Evolutionary conservation across 2,113 vertebrate genomes (phyloP), one percentile per base, ranked within the genome.

Genomic region (Bothrops jararaca): DNA sequence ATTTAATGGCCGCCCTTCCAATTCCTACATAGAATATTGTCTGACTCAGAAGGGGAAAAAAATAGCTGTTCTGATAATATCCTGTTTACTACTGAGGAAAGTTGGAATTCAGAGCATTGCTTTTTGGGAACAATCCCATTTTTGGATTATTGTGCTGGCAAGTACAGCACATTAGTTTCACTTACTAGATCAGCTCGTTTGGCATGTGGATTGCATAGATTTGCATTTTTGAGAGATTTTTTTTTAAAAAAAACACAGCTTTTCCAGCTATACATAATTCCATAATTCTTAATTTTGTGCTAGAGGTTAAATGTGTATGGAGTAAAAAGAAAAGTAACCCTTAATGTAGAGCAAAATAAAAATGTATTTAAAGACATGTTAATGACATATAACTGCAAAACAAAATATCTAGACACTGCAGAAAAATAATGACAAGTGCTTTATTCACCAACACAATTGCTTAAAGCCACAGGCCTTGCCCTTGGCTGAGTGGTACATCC

Each of bases 111-210:
- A 60, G 60, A 96, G 96, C 93, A 96, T 97, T 95, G 48, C 42
- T 95, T 85, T 91, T 96, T 97, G 93, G 94, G 97, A 95, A 95
- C 93, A 95, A 95, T 95, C 95, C 95, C 93, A 53, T 92, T 94
- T 93, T 96, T 95, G 52, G 88, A 89, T 97, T 96, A 96, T 96
- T 97, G 58, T 95, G 90, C 95, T 96, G 96, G 88, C 89, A 97
- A 97, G 91, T 94, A 94, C 34, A 12, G 42, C 96, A 96, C 97
- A 97, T 97, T 97, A 96, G 95, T 97, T 97, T 97, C 95, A 95
- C 93, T 96, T 97, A 92, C 95, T 95, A 95, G 93, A 95, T 95
- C 96, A 95, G 95, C 90, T 91, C 52, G 95, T 93, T 97, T 98
- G 97, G 97, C 96, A 97, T 93, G 92, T 94, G 50, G 53, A 60